Evolutionary conservation across 53 echinoderm and acorn worm species (phyloP).

Genomic region (Echinometra lucunter): DNA sequence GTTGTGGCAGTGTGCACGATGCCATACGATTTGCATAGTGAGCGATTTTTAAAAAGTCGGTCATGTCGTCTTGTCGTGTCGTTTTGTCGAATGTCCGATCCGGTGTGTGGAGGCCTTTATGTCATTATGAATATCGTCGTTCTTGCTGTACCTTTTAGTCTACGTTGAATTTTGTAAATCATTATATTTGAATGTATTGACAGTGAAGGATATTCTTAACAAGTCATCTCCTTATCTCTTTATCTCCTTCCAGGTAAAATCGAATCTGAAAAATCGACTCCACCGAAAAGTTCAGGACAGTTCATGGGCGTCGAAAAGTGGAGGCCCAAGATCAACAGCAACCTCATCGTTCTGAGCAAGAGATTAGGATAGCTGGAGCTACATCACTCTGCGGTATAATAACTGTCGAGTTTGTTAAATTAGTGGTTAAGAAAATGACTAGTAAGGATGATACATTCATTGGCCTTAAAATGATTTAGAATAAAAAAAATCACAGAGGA

Average conservation of each 20-base stretch:
- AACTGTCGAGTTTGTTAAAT: no score
- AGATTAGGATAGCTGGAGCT: neutral
- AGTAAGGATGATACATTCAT: neutral
- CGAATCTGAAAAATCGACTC: conserved; percentile 7
- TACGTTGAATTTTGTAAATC: no score
- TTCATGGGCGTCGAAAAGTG: conserved; percentile 21
- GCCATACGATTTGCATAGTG: no score
- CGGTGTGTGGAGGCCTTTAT: no score
- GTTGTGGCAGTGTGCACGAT: no score
- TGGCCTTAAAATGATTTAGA: neutral
- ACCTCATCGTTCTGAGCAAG: neutral
- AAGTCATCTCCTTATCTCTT: neutral
- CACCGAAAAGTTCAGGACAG: conserved; percentile 1
- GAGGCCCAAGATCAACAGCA: neutral
- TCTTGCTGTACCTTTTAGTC: no score
- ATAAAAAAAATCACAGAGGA: neutral
- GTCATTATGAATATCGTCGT: no score
- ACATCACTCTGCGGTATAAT: neutral
- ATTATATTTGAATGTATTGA: no score
- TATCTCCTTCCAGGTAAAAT: neutral
- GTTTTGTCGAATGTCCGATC: no score
- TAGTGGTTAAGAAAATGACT: neutral
- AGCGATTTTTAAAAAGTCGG: no score
- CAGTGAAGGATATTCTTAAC: neutral
- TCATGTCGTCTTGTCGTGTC: no score